Conservation (phyloP, 2,888 invertebrate species). For the Sympetrum striolatum region DNA sequence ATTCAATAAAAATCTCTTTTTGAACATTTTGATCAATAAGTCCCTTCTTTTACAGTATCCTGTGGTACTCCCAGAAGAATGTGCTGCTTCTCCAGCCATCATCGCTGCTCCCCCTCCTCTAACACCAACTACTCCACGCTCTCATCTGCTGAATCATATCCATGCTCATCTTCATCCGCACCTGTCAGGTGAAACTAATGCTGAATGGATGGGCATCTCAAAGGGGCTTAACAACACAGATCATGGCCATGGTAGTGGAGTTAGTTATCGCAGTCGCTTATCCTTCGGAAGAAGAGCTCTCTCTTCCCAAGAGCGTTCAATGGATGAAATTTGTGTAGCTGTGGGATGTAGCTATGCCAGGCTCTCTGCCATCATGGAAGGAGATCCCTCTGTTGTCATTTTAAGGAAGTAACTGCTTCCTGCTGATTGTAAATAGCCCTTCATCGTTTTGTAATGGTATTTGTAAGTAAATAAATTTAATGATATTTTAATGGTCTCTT, state of each 20-base stretch:
- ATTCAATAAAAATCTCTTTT: too few species aligned
- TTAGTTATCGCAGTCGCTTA: background rate
- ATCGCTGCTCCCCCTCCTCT: background rate
- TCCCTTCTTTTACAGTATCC: background rate
- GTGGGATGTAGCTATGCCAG: conserved; percentile 21
- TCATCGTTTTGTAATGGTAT: background rate
- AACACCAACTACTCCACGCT: background rate
- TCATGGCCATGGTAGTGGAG: background rate
- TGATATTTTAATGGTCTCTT: too few species aligned
- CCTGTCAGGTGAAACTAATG: background rate
- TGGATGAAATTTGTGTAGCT: conserved; percentile 33
- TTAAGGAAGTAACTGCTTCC: background rate
- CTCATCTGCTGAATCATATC: background rate
- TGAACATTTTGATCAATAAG: too few species aligned
- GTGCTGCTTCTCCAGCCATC: background rate
- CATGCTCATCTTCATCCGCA: conserved; percentile 11
- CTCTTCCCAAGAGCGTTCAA: conserved; percentile 8
- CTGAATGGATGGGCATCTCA: background rate
- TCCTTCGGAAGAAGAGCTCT: background rate
- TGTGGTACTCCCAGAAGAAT: background rate
- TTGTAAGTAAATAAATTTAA: too few species aligned
- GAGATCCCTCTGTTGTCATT: background rate
- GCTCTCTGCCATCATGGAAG: conserved; percentile 27
- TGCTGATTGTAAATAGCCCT: background rate
- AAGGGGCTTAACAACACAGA: background rate